phyloP scores from a whole-genome alignment of 1,140 invertebrate genomes.

The Penaeus chinensis region DNA sequence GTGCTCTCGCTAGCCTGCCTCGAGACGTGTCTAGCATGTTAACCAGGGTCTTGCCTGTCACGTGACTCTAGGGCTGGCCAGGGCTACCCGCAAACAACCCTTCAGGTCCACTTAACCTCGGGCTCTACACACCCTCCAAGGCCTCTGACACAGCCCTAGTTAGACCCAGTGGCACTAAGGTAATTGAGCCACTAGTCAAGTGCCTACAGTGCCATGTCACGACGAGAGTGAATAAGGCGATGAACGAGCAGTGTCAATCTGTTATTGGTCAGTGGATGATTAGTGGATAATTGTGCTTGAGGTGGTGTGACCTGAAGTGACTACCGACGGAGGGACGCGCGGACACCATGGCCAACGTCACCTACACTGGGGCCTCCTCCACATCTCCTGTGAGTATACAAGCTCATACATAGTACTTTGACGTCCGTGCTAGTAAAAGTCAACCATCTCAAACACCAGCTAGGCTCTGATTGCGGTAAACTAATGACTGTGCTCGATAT shows the following conservation, averaged over 20 bases:
- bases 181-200: conserved; percentile 48
- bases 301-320: conserved; percentile 29
- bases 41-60: conserved; percentile 42
- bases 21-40: conserved; percentile 55
- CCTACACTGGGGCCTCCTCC: conserved; percentile 55
- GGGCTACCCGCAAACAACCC: conserved; percentile 52
- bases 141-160: conserved; percentile 38
- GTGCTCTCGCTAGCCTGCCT: conserved; percentile 43
- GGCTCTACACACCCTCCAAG: conserved; percentile 35
- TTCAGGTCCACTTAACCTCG: conserved; percentile 49
- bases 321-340: conserved; percentile 34
- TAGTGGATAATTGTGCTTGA: conserved; percentile 52
- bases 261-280: conserved; percentile 49
- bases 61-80: conserved; percentile 45
- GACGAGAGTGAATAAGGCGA: conserved; percentile 45
- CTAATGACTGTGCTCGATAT: too few relatives aligned
- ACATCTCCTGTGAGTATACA: conserved; percentile 52
- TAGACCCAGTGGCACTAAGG: conserved; percentile 51
- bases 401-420: neutral
- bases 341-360: conserved; percentile 51
- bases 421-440: neutral
- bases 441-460: neutral
- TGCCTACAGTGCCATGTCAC: conserved; percentile 29
- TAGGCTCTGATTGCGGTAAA: neutral
- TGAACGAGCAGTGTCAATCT: conserved; percentile 35